Evolutionary conservation across 2,888 invertebrate species (phyloP), one percentile per base, ranked within the genome.

Genomic region (Sycophila texana): DNA sequence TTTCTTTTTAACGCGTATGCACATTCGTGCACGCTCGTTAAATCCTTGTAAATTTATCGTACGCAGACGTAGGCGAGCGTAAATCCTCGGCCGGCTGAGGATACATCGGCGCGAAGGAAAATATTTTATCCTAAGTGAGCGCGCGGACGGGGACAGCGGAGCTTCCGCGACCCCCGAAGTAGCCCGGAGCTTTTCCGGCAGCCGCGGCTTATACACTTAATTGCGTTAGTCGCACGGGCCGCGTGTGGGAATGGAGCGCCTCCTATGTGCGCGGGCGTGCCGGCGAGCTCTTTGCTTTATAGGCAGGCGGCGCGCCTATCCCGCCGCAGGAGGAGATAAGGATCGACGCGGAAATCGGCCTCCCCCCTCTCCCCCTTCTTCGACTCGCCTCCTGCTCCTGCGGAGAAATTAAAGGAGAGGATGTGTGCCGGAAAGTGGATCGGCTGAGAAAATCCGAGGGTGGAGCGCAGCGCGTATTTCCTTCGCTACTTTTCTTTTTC

Each of bases 231-330:
- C 39, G 47, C 30, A 63, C 47, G 47, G 47, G 18, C 18, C 66
- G 12, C 13, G 16, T 10, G 18, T n/a, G 20, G 16, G 30, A 18
- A 39, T 30, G 12, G 51, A 51, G 49, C 63, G 22, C 73, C 73
- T 74, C 78, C 78, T 74, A 39, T 63, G 65, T 57, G 60, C 75
- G 65, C 80, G 68, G 77, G 81, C 79, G 76, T 79, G 78, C 58
- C 78, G 65, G 74, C 68, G 73, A 66, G 78, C 77, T 77, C 63
- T 79, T 79, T 81, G 72, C 71, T 82, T 77, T 76, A 74, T 79
- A 71, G 67, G 47, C 75, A 58, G 74, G 51, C 72, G 77, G 80
- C 81, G 77, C 82, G 51, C 81, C 74, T 53, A 18, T 53, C 20
- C n/a, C 39, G 39, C 13, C 16, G 67, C 67, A 7, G 13, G 58